Conservation (phyloP, 2,888 invertebrate species). For the Polymixis lichenea region DNA sequence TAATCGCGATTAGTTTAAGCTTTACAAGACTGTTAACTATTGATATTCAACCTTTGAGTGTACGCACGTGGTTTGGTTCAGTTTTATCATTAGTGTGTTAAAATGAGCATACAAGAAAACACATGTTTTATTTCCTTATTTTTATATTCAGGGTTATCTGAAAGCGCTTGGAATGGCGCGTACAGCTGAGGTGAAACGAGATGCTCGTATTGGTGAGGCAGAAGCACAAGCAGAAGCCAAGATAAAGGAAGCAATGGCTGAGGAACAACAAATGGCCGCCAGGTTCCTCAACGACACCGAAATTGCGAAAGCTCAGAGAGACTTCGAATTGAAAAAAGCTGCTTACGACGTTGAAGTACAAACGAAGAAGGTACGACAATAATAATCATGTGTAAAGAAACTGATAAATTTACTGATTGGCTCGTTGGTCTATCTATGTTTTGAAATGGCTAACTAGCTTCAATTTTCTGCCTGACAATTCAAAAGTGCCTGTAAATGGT, state of each 20-base stretch:
- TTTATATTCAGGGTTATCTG: conserved; percentile 94
- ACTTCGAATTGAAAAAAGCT: conserved; percentile 99
- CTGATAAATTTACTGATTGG: background rate
- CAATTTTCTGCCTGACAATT: too few species aligned
- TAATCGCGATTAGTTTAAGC: conserved; percentile 42
- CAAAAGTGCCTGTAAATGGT: too few species aligned
- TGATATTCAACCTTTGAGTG: conserved; percentile 16
- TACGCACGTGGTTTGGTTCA: conserved; percentile 24
- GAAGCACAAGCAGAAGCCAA: conserved; percentile 98
- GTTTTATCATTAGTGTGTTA: conserved; percentile 10
- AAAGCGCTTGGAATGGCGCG: conserved; percentile 98
- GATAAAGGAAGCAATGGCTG: conserved; percentile 98
- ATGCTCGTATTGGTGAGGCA: conserved; percentile 99
- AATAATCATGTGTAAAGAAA: background rate
- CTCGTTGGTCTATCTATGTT: background rate
- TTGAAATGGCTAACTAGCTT: too few species aligned
- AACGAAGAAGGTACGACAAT: conserved; percentile 93
- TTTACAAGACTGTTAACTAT: conserved; percentile 9
- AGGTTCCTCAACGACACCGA: conserved; percentile 98
- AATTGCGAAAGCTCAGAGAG: conserved; percentile 98
- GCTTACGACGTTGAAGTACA: conserved; percentile 99
- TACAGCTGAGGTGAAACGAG: conserved; percentile 98
- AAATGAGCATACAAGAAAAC: background rate
- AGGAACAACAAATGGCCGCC: conserved; percentile 98
- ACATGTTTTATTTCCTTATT: conserved; percentile 26